Conservation (phyloP, 2,113 vertebrate species). For the Oreochromis spilurus region DNA sequence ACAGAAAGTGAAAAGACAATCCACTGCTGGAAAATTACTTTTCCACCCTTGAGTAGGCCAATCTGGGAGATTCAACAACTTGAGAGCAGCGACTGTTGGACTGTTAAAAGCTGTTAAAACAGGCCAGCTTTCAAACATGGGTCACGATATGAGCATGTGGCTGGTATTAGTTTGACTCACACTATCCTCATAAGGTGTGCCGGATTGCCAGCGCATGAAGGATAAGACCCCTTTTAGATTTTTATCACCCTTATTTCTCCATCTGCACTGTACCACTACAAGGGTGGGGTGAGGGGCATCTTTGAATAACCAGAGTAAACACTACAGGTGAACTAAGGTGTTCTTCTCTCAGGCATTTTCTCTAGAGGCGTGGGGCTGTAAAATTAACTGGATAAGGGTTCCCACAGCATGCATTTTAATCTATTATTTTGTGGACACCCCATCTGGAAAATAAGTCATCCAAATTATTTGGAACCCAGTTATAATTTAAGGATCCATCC, state of each 20-base stretch:
- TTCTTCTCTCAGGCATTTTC: background rate
- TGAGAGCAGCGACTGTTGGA: background rate
- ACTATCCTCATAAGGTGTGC: background rate
- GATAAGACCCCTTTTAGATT: background rate
- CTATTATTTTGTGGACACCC: background rate
- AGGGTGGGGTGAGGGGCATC: background rate
- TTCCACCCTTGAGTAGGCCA: conserved; percentile 3
- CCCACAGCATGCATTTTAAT: background rate
- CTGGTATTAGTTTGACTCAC: conserved; percentile 14
- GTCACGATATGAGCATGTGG: background rate
- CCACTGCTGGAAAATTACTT: conserved; percentile 43
- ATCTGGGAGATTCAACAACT: background rate
- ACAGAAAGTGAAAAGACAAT: background rate
- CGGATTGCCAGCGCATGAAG: background rate
- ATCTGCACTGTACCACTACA: background rate
- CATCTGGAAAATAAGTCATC: background rate
- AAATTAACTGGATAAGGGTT: background rate
- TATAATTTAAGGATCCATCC: background rate
- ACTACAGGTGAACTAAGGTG: background rate
- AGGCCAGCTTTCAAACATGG: background rate
- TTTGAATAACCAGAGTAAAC: background rate
- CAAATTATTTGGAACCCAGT: background rate
- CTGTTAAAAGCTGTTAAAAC: conserved; percentile 19
- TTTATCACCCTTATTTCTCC: background rate
- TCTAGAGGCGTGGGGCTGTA: background rate